phyloP scores from a whole-genome alignment of 2,888 invertebrate species.

The Melinaea marsaeus region DNA sequence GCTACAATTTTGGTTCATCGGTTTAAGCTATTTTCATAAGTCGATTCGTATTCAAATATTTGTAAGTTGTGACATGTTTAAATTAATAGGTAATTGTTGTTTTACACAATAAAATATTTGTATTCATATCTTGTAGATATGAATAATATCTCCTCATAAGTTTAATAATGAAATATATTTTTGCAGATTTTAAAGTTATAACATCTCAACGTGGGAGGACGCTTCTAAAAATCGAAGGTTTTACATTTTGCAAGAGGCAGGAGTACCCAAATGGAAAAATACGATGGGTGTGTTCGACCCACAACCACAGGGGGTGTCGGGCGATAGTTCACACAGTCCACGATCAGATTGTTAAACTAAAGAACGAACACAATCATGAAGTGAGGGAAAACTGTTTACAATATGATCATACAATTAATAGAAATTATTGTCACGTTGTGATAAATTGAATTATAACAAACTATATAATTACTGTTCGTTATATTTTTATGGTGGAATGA shows the following conservation, averaged over 20 bases:
- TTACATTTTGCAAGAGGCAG: conserved; percentile 26
- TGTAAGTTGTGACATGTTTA: no score
- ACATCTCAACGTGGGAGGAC: conserved; percentile 28
- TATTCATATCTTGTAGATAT: no score
- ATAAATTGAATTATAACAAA: neutral
- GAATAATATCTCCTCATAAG: neutral
- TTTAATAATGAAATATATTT: neutral
- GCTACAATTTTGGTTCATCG: no score
- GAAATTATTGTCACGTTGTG: neutral
- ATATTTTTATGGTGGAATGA: no score
- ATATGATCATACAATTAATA: neutral
- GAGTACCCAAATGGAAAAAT: conserved; percentile 24
- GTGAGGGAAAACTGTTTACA: conserved; percentile 1
- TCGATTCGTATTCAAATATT: no score
- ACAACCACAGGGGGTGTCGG: conserved; percentile 42
- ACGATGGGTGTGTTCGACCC: conserved; percentile 42
- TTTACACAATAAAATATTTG: no score
- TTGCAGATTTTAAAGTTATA: conserved; percentile 4
- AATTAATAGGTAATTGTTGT: no score
- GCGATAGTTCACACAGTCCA: conserved; percentile 42
- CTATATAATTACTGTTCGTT: no score
- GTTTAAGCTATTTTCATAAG: no score
- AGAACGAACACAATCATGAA: conserved; percentile 34
- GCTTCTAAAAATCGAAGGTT: conserved; percentile 27
- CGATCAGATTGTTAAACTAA: conserved; percentile 34